phyloP scores from a whole-genome alignment of 2,888 invertebrate species.

The Sphecodes monilicornis region DNA sequence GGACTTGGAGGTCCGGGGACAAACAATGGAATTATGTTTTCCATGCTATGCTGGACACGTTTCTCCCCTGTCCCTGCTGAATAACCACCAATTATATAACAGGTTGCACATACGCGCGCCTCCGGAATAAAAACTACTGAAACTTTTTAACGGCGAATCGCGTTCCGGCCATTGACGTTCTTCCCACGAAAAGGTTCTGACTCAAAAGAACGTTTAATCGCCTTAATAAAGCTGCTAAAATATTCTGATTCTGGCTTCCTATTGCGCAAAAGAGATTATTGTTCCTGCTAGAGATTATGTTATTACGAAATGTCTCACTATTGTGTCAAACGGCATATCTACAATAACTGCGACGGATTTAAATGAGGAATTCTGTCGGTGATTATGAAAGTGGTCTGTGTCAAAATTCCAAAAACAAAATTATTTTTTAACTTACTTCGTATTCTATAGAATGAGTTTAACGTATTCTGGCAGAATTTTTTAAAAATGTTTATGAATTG shows the following conservation, averaged over 20 bases:
- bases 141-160: background rate
- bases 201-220: background rate
- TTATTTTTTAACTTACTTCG: no score
- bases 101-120: background rate
- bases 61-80: constrained; percentile 28
- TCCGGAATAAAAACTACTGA: background rate
- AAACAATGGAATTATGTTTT: constrained; percentile 52
- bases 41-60: constrained; percentile 34
- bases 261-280: background rate
- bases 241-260: background rate
- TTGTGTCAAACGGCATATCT: background rate
- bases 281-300: background rate
- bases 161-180: background rate
- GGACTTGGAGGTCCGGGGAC: constrained; percentile 24
- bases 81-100: constrained; percentile 48
- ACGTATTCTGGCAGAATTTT: no score
- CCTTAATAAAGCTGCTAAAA: background rate
- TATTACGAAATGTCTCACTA: background rate
- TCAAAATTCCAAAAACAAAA: no score
- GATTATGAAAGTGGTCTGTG: no score
- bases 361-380: background rate
- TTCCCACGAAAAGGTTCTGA: background rate
- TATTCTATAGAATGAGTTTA: no score
- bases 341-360: background rate
- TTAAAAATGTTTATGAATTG: no score